These are phyloP conservation scores for Leptinotarsa haldemani DNA, from an alignment of 2,888 invertebrate species.

Conservation along the genomic window DNA sequence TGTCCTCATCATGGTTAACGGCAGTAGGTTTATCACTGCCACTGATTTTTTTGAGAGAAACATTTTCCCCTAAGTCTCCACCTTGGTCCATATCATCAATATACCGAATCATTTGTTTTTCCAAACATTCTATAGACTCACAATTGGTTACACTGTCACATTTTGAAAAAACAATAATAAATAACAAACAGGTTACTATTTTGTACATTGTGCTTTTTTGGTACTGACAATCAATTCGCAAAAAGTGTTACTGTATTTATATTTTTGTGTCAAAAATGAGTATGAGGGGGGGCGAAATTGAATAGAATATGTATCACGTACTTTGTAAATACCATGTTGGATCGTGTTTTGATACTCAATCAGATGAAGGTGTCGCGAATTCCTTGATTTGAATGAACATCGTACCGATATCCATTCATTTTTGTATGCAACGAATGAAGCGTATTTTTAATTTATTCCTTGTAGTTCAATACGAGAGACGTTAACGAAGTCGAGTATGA, in stretches of 20 bases:
- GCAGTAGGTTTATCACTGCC: conserved; percentile 51
- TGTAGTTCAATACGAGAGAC: background rate
- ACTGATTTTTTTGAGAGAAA: conserved; percentile 61
- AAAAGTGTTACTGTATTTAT: conserved; percentile 40
- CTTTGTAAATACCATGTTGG: conserved; percentile 57
- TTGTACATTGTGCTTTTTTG: conserved; percentile 45
- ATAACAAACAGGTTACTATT: conserved; percentile 18
- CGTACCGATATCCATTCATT: background rate
- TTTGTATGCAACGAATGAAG: background rate
- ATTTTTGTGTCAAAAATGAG: conserved; percentile 39
- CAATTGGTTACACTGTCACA: conserved; percentile 44
- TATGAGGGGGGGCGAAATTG: conserved; percentile 35
- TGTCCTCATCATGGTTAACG: conserved; percentile 58
- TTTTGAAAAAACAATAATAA: conserved; percentile 12
- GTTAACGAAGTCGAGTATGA: background rate
- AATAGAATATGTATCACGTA: conserved; percentile 57
- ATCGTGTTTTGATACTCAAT: conserved; percentile 55
- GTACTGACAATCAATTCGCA: conserved; percentile 23
- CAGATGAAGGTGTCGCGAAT: conserved; percentile 29
- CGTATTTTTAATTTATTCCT: background rate
- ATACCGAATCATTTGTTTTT: conserved; percentile 66
- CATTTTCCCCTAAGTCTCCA: conserved; percentile 63
- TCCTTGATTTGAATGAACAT: background rate
- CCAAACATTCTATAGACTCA: conserved; percentile 58
- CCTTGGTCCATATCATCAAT: conserved; percentile 66